Evolutionary conservation across 2,888 invertebrate genomes (phyloP), one percentile per base, ranked within the genome.

Genomic region (Leptopilina syphax): DNA sequence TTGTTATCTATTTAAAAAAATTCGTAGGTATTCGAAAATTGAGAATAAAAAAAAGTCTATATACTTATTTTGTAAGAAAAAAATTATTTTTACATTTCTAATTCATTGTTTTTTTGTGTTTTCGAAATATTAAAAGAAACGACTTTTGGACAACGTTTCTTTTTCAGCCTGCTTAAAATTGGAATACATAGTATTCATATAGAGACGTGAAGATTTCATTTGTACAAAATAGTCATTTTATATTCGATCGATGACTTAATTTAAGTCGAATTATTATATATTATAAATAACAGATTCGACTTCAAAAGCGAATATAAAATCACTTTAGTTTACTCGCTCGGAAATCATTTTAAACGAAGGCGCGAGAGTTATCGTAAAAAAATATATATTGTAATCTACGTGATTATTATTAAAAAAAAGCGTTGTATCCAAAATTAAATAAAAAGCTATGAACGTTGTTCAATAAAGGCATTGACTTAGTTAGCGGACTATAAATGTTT

Each of bases 161-260:
- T 18, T 67, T 47, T 54, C 18, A 54, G 54, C 54, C 70, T 54
- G 54, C 50, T 70, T 70, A 70, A 13, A 70, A 70, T n/a, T 70
- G 1, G 70, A 70, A 70, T 70, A 70, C 70, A 70, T 54, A 70
- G 70, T 70, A 70, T 70, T 70, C 70, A 70, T 34, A 34, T 34
- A 50, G 47, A 18, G 47, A 47, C 18, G 47, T 10, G 5, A 68
- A 47, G 70, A 70, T 70, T 70, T 70, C 34, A 70, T 57, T 70
- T 70, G 54, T 70, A 70, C 70, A 70, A 54, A 50, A 70, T 50
- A 70, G 70, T 27, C 50, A 70, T 70, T 57, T 70, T 44, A 67
- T 67, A 44, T 67, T 67, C 67, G 67, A 67, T 44, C 0, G 7
- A 18, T 67, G 54, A 54, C 70, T 50, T 70, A 8, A 27, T 50